phyloP scores from a whole-genome alignment of 2,113 vertebrate genomes.

The Prinia subflava region DNA sequence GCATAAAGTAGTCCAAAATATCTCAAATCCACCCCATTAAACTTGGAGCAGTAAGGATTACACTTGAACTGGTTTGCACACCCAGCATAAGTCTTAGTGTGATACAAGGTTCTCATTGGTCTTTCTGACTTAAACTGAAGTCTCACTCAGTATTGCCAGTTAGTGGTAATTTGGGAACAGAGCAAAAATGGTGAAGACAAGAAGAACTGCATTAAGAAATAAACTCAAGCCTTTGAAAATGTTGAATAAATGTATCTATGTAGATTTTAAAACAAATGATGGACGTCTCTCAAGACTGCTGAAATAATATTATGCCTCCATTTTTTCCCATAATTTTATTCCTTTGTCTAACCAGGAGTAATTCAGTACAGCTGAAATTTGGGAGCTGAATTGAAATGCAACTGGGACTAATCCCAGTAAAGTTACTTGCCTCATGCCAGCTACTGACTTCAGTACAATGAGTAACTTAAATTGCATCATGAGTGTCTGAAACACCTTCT shows the following conservation, averaged over 20 bases:
- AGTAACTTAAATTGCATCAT: background rate
- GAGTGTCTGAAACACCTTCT: constrained; percentile 26
- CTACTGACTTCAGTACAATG: background rate
- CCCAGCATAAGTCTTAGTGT: background rate
- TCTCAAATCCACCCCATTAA: background rate
- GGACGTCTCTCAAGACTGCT: background rate
- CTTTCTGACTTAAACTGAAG: background rate
- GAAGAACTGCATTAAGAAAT: background rate
- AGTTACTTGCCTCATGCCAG: background rate
- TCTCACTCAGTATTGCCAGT: background rate
- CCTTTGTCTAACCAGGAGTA: constrained; percentile 1
- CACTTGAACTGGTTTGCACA: background rate
- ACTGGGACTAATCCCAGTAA: background rate
- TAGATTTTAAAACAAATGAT: background rate
- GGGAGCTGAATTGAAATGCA: background rate
- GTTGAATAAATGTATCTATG: background rate
- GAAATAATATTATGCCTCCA: background rate
- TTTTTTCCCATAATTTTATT: background rate
- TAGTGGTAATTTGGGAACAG: background rate
- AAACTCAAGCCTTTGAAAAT: background rate
- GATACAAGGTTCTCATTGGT: background rate
- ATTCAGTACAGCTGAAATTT: constrained; percentile 23
- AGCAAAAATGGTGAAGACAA: background rate
- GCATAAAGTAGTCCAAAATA: background rate
- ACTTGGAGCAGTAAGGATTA: background rate